Percentiles rank a stretch among this genome's conserved stretches.
These are phyloP conservation scores for Scaptomyza cyrtandrae DNA, from an alignment of 2,888 invertebrate species.

Conservation along the genomic window DNA sequence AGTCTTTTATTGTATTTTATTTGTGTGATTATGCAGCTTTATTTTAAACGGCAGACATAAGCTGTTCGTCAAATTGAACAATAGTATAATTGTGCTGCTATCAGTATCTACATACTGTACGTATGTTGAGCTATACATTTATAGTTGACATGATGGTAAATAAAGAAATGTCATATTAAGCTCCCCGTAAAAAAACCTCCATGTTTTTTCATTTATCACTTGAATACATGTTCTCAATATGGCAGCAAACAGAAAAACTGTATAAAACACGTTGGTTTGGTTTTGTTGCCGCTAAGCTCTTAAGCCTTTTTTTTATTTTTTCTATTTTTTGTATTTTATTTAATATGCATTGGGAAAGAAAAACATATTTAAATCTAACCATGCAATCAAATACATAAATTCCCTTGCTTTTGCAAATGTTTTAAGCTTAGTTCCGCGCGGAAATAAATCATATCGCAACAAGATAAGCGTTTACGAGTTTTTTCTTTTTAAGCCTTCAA, in stretches of 20 bases:
- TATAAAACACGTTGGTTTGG: constrained; percentile 22
- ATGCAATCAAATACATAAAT: constrained; percentile 43
- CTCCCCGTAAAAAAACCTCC: neutral
- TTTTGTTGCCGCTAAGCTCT: constrained; percentile 56
- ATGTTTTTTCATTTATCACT: constrained; percentile 19
- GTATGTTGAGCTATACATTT: constrained; percentile 1
- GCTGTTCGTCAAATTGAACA: neutral
- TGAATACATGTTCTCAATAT: constrained; percentile 25
- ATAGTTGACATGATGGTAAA: constrained; percentile 2
- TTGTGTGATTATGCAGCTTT: neutral
- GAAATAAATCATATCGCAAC: constrained; percentile 56
- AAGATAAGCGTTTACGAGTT: constrained; percentile 46
- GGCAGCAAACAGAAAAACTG: constrained; percentile 21
- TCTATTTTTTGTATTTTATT: constrained; percentile 31
- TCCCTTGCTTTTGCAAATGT: constrained; percentile 50
- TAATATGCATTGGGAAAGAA: constrained; percentile 33
- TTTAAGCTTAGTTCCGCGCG: constrained; percentile 73
- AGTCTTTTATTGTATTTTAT: neutral
- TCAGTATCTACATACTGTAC: neutral
- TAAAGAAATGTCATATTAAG: constrained; percentile 8
- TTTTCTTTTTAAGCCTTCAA: constrained; percentile 12
- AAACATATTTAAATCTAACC: constrained; percentile 42
- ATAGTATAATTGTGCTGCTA: too few species aligned
- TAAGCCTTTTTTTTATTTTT: constrained; percentile 61
- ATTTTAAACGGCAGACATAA: neutral